These are phyloP conservation scores for Oscheius sp. DNA, from an alignment of 1,140 invertebrate genomes.

Conservation along the genomic window DNA sequence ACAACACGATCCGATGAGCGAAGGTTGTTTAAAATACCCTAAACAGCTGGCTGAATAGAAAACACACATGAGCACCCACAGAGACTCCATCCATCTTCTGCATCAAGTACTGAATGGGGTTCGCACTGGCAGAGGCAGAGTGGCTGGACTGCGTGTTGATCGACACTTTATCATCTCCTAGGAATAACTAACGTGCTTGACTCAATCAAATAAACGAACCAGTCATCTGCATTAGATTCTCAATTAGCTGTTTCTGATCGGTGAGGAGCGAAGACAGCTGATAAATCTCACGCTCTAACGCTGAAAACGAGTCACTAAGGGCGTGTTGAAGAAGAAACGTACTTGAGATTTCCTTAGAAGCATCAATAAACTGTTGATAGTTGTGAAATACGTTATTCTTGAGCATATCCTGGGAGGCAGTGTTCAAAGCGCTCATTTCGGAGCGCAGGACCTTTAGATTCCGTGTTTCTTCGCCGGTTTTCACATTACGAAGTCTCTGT, in stretches of 20 bases:
- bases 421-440: conserved; percentile 43
- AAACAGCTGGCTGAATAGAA: conserved; percentile 9
- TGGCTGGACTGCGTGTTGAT: conserved; percentile 59
- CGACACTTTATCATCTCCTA: conserved; percentile 69
- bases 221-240: conserved; percentile 72
- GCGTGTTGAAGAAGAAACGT: conserved; percentile 16
- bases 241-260: conserved; percentile 82
- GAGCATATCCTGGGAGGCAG: conserved; percentile 48
- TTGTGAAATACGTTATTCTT: conserved; percentile 60
- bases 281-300: conserved; percentile 97
- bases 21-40: conserved; percentile 53
- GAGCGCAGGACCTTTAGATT: conserved; percentile 48
- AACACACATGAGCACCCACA: conserved; percentile 26
- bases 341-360: conserved; percentile 59
- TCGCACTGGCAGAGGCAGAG: conserved; percentile 60
- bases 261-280: conserved; percentile 90
- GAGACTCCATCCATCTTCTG: conserved; percentile 62
- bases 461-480: conserved; percentile 49
- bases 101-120: conserved; percentile 68
- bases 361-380: conserved; percentile 59
- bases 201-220: conserved; percentile 27
- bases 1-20: conserved; percentile 49
- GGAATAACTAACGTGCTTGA: background rate
- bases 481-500: conserved; percentile 20
- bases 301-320: conserved; percentile 62